Evolutionary conservation across 2,797 vertebrate genomes (phyloP).

Genomic region (Crossoptilon crossoptilon): DNA sequence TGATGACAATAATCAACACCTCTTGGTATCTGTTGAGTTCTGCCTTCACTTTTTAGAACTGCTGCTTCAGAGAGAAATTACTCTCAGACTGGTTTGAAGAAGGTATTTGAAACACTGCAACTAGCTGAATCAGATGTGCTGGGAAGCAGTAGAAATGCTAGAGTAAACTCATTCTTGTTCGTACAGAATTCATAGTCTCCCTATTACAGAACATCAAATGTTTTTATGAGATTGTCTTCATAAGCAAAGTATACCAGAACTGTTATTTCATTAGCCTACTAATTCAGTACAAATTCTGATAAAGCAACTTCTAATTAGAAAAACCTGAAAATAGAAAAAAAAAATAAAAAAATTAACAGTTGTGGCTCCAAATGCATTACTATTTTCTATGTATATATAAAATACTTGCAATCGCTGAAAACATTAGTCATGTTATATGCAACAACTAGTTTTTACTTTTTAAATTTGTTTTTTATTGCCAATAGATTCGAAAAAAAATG

Average conservation of each 20-base stretch:
- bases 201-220: not conserved
- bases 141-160: not conserved
- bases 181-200: not conserved
- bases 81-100: not conserved
- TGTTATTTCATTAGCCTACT: not conserved
- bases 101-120: not conserved
- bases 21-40: not conserved
- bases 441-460: not conserved
- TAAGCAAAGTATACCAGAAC: not conserved
- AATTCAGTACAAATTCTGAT: not conserved
- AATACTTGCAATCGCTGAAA: not conserved
- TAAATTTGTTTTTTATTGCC: not conserved
- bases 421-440: not conserved
- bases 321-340: not conserved
- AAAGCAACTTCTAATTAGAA: not conserved
- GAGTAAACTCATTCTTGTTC: not conserved
- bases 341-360: not conserved
- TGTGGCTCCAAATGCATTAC: not conserved
- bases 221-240: not conserved
- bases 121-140: not conserved
- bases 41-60: not conserved
- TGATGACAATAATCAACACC: not conserved
- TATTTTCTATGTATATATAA: not conserved
- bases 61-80: not conserved
- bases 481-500: conserved; percentile 95